Base-by-base conservation (phyloP, 2,888 invertebrate genomes). In the Phortica magna region DNA sequence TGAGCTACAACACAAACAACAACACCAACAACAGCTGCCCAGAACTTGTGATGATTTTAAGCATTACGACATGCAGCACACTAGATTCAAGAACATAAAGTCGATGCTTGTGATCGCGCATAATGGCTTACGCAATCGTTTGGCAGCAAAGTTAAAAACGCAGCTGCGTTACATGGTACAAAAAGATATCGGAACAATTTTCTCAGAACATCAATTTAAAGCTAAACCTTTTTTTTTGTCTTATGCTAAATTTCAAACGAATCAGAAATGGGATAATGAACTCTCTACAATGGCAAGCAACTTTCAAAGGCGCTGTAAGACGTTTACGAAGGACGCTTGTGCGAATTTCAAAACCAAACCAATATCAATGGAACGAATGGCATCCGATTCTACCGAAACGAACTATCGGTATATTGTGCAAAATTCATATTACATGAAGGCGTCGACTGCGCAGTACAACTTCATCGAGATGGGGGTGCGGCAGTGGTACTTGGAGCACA, bases 111-210 rank as follows among this genome's bases (percentile, higher is more conserved):
- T 72, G 10, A 10, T 17, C 9, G 73, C 61, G 17, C 73, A 73
- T 14, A 73, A 73, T 61, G 73, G 73, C 0, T 41, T 73, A n/a
- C 39, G 73, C 4, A 61, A 73, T 61, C 73, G 61, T 1, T n/a
- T 61, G 9, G 61, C 73, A 0, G 2, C 1, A 10, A 61, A 43
- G 9, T 12, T 43, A 9, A n/a, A 61, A 14, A 19, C 17, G 12
- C 7, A 41, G 43, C 14, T 73, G 73, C 59, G 59, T 17, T 39
- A 42, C 39, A 73, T 73, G 43, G 61, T 61, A 61, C 12, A 22
- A 12, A 61, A n/a, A 3, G 53, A 53, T 53, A n/a, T 53, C 53
- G 31, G 31, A 31, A 4, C 31, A 31, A 4, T 31, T 1, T 4
- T 31, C 31, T 31, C 5, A 31, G 31, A 31, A 31, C 31, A 2